phyloP scores from a whole-genome alignment of 1,140 invertebrate species.

The Solen grandis region DNA sequence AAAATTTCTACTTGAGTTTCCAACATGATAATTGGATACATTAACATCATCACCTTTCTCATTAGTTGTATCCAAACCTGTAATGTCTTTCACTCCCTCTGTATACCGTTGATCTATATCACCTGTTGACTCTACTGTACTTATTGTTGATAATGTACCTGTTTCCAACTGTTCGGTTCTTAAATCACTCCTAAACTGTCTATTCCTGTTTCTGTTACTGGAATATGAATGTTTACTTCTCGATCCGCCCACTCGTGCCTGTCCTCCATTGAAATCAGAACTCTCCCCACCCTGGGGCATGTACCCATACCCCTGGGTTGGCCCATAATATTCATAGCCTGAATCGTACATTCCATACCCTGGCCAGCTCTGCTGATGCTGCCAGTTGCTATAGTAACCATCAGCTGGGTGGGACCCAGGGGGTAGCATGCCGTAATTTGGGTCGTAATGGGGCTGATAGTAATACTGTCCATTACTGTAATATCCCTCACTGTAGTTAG shows the following conservation, averaged over 20 bases:
- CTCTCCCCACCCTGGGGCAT: conserved; percentile 1
- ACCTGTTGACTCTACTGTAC: conserved; percentile 17
- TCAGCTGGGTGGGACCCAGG: background rate
- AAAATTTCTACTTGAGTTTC: too few relatives aligned
- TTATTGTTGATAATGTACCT: too few relatives aligned
- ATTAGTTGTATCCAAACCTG: background rate
- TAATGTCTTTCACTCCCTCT: background rate
- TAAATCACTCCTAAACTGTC: too few relatives aligned
- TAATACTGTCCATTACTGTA: conserved; percentile 19
- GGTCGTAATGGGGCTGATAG: background rate
- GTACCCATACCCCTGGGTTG: conserved; percentile 3
- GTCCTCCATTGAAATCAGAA: conserved; percentile 9
- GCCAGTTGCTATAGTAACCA: too few relatives aligned
- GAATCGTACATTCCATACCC: background rate
- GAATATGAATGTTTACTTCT: conserved; percentile 49
- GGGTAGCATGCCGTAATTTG: conserved; percentile 3
- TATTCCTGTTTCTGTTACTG: conserved; percentile 33
- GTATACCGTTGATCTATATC: background rate
- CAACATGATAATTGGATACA: too few relatives aligned
- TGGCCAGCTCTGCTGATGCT: background rate
- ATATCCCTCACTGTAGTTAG: background rate
- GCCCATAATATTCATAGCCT: conserved; percentile 5
- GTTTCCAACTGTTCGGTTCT: too few relatives aligned
- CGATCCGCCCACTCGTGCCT: background rate
- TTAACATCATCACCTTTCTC: background rate